phyloP scores from a whole-genome alignment of 2,797 vertebrate genomes.

The Nothura maculosa region DNA sequence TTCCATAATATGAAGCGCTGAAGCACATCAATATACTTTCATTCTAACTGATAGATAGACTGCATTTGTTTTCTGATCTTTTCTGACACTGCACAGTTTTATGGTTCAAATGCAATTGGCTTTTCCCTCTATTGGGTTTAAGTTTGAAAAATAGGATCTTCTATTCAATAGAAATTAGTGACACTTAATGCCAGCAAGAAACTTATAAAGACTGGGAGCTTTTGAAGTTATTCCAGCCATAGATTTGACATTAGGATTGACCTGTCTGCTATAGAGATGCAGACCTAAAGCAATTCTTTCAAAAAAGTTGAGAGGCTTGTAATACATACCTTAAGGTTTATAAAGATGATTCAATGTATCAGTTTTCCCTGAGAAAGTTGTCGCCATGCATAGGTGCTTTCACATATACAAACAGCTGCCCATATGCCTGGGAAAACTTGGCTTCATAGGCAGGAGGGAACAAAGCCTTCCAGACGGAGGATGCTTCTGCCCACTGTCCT shows the following conservation, averaged over 20 bases:
- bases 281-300: neutral
- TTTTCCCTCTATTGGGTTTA: neutral
- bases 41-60: neutral
- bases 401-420: neutral
- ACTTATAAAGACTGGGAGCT: rapidly evolving
- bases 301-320: neutral
- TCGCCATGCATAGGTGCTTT: neutral
- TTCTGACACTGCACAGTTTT: neutral
- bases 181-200: neutral
- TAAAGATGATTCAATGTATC: neutral
- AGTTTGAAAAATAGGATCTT: neutral
- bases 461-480: neutral
- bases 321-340: neutral
- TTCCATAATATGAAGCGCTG: constrained; percentile 9
- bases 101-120: neutral
- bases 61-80: constrained; percentile 19
- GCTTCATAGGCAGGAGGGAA: neutral
- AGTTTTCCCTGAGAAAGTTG: neutral
- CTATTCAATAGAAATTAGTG: neutral
- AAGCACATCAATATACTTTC: constrained; percentile 16
- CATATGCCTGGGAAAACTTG: neutral
- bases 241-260: neutral
- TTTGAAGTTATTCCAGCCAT: neutral
- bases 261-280: neutral
- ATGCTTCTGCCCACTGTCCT: neutral